A percentile compares a stretch with the other conserved stretches of the same genome.
Evolutionary conservation across 2,888 invertebrate genomes (phyloP).

Genomic region (Endotricha flammealis): DNA sequence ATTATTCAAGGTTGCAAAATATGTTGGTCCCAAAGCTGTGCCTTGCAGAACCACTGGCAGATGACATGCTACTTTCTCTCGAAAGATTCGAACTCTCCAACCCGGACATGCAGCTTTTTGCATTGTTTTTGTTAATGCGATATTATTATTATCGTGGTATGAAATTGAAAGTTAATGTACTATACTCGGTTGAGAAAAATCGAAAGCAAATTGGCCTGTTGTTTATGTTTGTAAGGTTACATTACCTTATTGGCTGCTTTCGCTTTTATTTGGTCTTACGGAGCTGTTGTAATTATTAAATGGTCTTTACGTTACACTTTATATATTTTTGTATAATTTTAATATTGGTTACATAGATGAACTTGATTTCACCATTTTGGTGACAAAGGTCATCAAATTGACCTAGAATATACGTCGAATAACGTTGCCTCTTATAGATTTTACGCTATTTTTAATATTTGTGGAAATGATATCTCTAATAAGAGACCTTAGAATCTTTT

Average conservation of each 20-base stretch:
- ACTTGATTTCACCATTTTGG: no score
- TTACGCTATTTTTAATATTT: no score
- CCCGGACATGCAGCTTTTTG: slow-evolving; percentile 56
- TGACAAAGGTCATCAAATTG: no score
- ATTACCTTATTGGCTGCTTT: slow-evolving; percentile 15
- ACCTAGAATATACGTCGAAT: no score
- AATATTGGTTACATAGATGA: no score
- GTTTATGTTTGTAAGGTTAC: slow-evolving; percentile 24
- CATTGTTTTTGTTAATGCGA: slow-evolving; percentile 66
- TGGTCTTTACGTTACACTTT: neutral
- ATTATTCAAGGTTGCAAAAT: slow-evolving; percentile 53
- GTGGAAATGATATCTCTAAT: no score
- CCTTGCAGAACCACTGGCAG: slow-evolving; percentile 33
- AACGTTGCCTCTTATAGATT: no score
- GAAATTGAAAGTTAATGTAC: slow-evolving; percentile 66
- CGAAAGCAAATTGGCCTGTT: slow-evolving; percentile 52
- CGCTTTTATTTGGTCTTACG: slow-evolving; percentile 15
- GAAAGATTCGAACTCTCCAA: slow-evolving; percentile 41
- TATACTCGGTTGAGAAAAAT: slow-evolving; percentile 50
- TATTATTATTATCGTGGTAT: slow-evolving; percentile 54
- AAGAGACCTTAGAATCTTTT: no score
- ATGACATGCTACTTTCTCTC: slow-evolving; percentile 65
- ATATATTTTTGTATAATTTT: no score
- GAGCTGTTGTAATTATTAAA: slow-evolving; percentile 10
- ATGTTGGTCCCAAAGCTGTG: slow-evolving; percentile 31